phyloP scores from a whole-genome alignment of 2,797 vertebrate genomes.

The Rhadinocentrus ornatus region DNA sequence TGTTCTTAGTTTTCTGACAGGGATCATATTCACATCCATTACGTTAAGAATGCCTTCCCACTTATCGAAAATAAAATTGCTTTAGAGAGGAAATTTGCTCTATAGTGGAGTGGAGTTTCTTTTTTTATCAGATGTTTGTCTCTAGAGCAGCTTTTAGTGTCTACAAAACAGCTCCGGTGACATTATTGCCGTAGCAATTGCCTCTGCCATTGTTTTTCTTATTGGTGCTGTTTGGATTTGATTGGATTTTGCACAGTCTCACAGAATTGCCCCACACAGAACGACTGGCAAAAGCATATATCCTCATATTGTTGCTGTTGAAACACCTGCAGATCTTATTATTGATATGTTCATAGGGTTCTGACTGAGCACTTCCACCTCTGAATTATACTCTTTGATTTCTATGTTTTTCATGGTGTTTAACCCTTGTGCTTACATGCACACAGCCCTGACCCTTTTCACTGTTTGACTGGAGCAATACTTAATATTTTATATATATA shows the following conservation, averaged over 20 bases:
- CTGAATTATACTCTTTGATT: constrained; percentile 39
- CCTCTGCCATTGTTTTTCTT: constrained; percentile 74
- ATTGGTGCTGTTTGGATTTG: constrained; percentile 77
- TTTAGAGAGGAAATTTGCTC: constrained; percentile 85
- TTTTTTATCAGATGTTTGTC: constrained; percentile 82
- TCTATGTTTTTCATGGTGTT: constrained; percentile 20
- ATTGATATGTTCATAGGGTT: constrained; percentile 52
- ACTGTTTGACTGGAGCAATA: constrained; percentile 3
- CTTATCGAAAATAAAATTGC: constrained; percentile 85
- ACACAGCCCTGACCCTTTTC: constrained; percentile 1
- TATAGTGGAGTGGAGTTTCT: constrained; percentile 74
- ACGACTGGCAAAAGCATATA: constrained; percentile 45
- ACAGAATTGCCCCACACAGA: constrained; percentile 68
- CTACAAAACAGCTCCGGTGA: constrained; percentile 77
- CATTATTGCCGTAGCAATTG: constrained; percentile 77
- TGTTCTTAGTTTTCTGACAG: constrained; percentile 82
- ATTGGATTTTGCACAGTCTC: constrained; percentile 75
- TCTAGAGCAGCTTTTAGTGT: constrained; percentile 81
- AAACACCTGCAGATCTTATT: constrained; percentile 72
- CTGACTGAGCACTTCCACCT: constrained; percentile 35
- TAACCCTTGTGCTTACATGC: constrained; percentile 26
- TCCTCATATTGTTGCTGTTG: constrained; percentile 57
- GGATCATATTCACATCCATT: constrained; percentile 86
- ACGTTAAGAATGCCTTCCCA: constrained; percentile 82
- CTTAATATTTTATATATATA: too few species aligned